Conservation (phyloP, 2,888 invertebrate genomes). For the Saturnia pavonia region DNA sequence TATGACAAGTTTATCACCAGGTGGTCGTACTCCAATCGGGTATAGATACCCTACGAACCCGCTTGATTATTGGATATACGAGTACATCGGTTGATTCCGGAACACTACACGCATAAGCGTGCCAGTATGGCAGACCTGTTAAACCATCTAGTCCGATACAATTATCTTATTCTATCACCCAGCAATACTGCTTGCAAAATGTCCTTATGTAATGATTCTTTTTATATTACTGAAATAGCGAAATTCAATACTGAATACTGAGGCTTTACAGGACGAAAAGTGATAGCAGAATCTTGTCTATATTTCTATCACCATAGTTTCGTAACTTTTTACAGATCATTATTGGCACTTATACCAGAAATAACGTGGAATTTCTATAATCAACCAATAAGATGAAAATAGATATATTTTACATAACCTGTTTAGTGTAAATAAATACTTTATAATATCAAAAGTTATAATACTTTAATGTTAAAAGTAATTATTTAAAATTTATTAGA, state of each 20-base stretch:
- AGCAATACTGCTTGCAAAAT: neutral
- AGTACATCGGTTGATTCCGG: too few species aligned
- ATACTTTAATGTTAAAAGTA: neutral
- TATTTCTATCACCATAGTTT: neutral
- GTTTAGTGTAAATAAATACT: neutral
- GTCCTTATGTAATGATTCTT: neutral
- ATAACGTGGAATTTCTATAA: neutral
- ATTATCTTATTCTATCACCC: too few species aligned
- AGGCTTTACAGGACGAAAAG: neutral
- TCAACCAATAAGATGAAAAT: neutral
- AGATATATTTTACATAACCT: neutral
- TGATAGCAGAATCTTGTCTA: neutral
- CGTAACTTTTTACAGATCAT: neutral
- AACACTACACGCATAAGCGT: too few species aligned
- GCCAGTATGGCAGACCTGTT: too few species aligned
- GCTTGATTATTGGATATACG: too few species aligned
- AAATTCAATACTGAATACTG: neutral
- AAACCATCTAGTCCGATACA: too few species aligned
- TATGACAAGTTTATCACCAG: too few species aligned
- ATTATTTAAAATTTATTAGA: neutral
- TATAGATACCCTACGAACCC: too few species aligned
- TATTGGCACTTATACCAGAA: neutral
- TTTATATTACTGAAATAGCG: neutral
- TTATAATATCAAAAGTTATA: neutral
- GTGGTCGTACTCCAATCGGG: too few species aligned